Base-by-base conservation (phyloP, 2,113 vertebrate species). In the Hippoglossus stenolepis region DNA sequence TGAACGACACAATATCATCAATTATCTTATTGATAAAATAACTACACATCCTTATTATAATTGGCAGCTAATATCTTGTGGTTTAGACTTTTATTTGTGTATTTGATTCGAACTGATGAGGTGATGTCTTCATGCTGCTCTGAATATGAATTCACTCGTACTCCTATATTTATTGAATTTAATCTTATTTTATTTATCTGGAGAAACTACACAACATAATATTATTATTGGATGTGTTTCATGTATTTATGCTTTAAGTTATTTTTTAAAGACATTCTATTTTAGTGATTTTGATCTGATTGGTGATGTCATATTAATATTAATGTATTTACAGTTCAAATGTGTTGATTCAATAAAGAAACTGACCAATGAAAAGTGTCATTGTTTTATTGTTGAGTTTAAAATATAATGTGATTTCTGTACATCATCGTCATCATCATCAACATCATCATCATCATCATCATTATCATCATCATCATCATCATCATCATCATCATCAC, bases 351-450 rank as follows among this genome's bases (percentile, higher is more conserved):
- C 18, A 89, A 85, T 82, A 88, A 88, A 53, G 8, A 35, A 18
- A 4, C 2, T 0, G 1, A 73, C 77, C 63, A 47, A 70, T 15
- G 5, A 58, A 74, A 76, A 79, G 60, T 75, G 47, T 84, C 68
- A 58, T 57, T 70, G 59, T 84, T 91, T 85, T 81, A 80, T 87
- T 90, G 17, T 85, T 60, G 18, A 49, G 58, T 90, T 90, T 88
- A 95, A 94, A 94, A 94, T 94, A 95, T 74, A 92, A 85, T 73
- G 88, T 82, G 79, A 91, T 93, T 92, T 94, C 88, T 93, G 88
- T 93, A 93, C 90, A 86, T 87, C 86, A 85, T 79, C 87, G 89
- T 78, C 67, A 26, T 58, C 23, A 83, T 83, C 73, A 73, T 58
- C 23, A 83, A 82, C 73, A 73, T 31, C 28, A 31, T 31, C 31